Conservation (phyloP, 2,113 vertebrate genomes). For the Campylorhamphus procurvoides region DNA sequence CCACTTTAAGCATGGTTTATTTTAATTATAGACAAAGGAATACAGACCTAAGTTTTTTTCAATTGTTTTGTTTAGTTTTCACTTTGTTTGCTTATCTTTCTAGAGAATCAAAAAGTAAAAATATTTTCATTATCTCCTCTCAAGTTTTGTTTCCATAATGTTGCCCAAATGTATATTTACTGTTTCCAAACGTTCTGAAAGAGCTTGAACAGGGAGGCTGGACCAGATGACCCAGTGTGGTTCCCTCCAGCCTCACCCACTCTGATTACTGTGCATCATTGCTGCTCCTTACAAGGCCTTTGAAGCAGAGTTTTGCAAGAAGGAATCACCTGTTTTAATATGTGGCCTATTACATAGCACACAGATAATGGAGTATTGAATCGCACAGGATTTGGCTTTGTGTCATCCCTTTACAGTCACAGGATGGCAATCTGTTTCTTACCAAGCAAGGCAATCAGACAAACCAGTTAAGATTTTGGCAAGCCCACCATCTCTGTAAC, state of each 20-base stretch:
- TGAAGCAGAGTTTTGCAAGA: background rate
- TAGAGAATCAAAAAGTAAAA: background rate
- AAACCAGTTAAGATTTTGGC: background rate
- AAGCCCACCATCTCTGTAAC: background rate
- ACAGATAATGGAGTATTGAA: background rate
- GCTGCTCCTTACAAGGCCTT: background rate
- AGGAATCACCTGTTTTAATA: background rate
- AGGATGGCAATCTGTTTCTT: background rate
- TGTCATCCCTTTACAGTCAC: background rate
- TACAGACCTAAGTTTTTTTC: rapidly evolving
- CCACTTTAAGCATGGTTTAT: background rate
- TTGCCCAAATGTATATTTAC: background rate
- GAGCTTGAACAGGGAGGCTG: background rate
- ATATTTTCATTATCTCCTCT: background rate
- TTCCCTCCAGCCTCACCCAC: background rate
- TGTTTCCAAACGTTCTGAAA: background rate
- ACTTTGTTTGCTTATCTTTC: background rate
- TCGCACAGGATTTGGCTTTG: background rate
- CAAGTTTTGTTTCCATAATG: background rate
- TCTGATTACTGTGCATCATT: background rate
- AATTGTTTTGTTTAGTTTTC: background rate
- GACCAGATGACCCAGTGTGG: background rate
- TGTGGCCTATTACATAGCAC: background rate
- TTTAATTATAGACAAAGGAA: background rate
- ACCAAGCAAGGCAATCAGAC: background rate